A percentile compares a stretch with the other conserved stretches of the same genome.
Conservation (phyloP, 2,888 invertebrate species). For the Portevinia maculata region DNA sequence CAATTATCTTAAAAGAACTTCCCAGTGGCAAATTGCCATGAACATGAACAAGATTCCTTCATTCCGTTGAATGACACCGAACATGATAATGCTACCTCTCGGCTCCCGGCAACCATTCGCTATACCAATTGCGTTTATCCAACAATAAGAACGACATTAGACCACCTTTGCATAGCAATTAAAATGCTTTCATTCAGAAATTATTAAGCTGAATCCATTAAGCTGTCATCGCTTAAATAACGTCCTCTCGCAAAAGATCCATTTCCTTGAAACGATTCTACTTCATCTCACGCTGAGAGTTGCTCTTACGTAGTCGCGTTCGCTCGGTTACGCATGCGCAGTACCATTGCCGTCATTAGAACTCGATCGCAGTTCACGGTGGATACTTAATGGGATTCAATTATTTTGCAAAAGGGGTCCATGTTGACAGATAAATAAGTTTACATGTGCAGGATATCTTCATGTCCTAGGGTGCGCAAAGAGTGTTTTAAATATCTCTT, state of each 20-base stretch:
- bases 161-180: slow-evolving; percentile 70
- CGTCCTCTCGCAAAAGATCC: slow-evolving; percentile 47
- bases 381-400: slow-evolving; percentile 68
- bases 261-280: slow-evolving; percentile 38
- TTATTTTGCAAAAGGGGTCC: slow-evolving; percentile 66
- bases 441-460: slow-evolving; percentile 59
- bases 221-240: slow-evolving; percentile 69
- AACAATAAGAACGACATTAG: slow-evolving; percentile 22
- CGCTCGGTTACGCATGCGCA: not conserved
- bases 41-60: slow-evolving; percentile 68
- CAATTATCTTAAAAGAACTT: slow-evolving; percentile 51
- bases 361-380: slow-evolving; percentile 41
- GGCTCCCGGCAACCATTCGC: slow-evolving; percentile 14
- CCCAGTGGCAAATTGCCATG: slow-evolving; percentile 61
- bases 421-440: slow-evolving; percentile 70
- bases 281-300: slow-evolving; percentile 42
- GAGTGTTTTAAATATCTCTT: slow-evolving; percentile 13
- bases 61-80: slow-evolving; percentile 64
- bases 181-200: slow-evolving; percentile 69
- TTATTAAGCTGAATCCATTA: slow-evolving; percentile 73
- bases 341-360: slow-evolving; percentile 62
- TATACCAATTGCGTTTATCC: not conserved
- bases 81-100: slow-evolving; percentile 55
- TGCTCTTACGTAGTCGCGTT: not conserved
- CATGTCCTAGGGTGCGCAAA: slow-evolving; percentile 46